Conservation (phyloP, 2,888 invertebrate genomes). For the Cylloceria caligata region DNA sequence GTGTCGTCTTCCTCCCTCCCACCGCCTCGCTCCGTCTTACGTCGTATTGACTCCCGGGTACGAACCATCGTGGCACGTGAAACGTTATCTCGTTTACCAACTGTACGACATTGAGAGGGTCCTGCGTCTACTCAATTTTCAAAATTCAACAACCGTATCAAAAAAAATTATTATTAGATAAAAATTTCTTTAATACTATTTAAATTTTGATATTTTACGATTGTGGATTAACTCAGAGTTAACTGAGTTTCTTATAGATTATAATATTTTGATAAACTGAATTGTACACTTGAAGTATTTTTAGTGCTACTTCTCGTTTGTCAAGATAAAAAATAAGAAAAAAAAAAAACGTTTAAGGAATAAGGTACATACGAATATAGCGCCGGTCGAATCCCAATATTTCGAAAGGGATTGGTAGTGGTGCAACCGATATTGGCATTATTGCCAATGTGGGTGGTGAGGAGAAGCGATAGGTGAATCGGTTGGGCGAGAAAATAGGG, state of each 20-base stretch:
- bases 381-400: constrained; percentile 37
- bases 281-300: neutral
- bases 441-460: neutral
- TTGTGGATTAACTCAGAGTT: too few relatives aligned
- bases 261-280: too few relatives aligned
- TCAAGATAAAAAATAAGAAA: constrained; percentile 39
- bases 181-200: neutral
- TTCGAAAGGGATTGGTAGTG: constrained; percentile 20
- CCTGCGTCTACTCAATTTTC: neutral
- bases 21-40: neutral
- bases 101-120: neutral
- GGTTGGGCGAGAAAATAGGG: constrained; percentile 15
- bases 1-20: constrained; percentile 10
- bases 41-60: neutral
- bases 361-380: constrained; percentile 22
- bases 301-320: neutral
- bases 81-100: neutral
- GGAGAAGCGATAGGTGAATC: constrained; percentile 22
- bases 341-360: neutral
- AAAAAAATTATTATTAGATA: neutral
- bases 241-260: too few relatives aligned
- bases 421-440: constrained; percentile 25
- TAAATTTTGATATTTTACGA: neutral
- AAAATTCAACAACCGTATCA: neutral
- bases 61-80: neutral